These are phyloP conservation scores for Orthonevra nobilis DNA, from an alignment of 2,888 invertebrate genomes.

Conservation along the genomic window DNA sequence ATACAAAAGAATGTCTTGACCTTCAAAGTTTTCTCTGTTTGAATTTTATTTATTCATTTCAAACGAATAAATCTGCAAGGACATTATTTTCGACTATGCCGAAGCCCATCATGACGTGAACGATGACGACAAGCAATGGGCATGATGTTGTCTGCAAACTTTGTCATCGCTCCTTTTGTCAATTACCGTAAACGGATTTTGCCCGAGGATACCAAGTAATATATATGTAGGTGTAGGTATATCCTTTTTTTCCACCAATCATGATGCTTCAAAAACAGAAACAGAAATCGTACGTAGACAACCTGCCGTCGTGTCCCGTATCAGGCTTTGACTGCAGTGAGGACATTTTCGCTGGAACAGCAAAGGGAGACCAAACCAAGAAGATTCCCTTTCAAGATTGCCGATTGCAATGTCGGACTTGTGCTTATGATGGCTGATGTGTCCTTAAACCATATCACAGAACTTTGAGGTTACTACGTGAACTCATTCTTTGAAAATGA, in stretches of 20 bases:
- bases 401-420: slow-evolving; percentile 51
- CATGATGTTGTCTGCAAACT: slow-evolving; percentile 38
- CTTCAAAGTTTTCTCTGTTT: not conserved
- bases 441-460: slow-evolving; percentile 22
- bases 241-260: slow-evolving; percentile 60
- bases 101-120: slow-evolving; percentile 9
- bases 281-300: slow-evolving; percentile 34
- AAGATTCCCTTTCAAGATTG: slow-evolving; percentile 51
- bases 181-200: slow-evolving; percentile 66
- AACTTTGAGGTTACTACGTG: slow-evolving; percentile 13
- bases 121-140: no score
- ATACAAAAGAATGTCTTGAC: slow-evolving; percentile 7
- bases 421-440: slow-evolving; percentile 12
- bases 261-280: slow-evolving; percentile 60
- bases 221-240: no score
- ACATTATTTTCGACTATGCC: not conserved
- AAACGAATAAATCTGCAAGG: not conserved
- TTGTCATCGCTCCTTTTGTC: slow-evolving; percentile 66
- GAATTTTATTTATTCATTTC: not conserved
- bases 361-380: slow-evolving; percentile 20
- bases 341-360: slow-evolving; percentile 22
- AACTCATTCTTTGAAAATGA: no score
- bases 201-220: slow-evolving; percentile 32
- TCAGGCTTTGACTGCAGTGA: slow-evolving; percentile 37
- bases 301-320: slow-evolving; percentile 35